Evolutionary conservation across 2,113 vertebrate species (phyloP), one percentile per base, ranked within the genome.

Genomic region (Columba janthina): DNA sequence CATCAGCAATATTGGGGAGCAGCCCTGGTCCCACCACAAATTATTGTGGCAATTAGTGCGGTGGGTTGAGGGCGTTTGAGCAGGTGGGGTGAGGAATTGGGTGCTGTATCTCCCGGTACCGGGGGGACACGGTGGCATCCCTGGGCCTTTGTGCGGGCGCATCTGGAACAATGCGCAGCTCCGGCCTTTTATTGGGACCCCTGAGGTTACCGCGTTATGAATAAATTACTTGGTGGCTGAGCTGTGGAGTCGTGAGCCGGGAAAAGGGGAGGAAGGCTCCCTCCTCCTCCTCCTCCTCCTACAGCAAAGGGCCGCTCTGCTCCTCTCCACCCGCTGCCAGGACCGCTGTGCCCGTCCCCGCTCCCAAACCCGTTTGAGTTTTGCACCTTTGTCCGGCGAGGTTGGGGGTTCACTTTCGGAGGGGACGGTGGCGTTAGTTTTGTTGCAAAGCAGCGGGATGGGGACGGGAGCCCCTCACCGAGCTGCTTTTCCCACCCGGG

Each of bases 61-160:
- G 54, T 1, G 4, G 19, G 22, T 28, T n/a, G 15, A 2, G 62
- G 65, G 64, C 12, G 21, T 38, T 20, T 34, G 10, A 0, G 69
- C 2, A 54, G 26, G 62, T 20, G 46, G 38, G 61, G 24, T 0
- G 13, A 61, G 53, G 53, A 15, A 15, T 1, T 0, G 36, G 51
- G 60, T 17, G 36, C 58, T 0, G 4, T 6, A 4, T 10, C 32
- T 54, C 65, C 9, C 10, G 2, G 8, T 3, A 7, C 1, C 6
- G 18, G 44, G 50, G 34, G 84, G 57, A 15, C 14, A 0, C 0
- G 24, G n/a, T 16, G 77, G 40, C 42, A 44, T 44, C 42, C 42
- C 42, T 25, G 42, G 73, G 46, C 66, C 90, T 82, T 77, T 34
- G 58, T 88, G 65, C 28, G 5, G 44, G 34, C 0, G 7, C 22